These are phyloP conservation scores for Hemicordylus capensis DNA, from an alignment of 2,113 vertebrate species.

Conservation along the genomic window DNA sequence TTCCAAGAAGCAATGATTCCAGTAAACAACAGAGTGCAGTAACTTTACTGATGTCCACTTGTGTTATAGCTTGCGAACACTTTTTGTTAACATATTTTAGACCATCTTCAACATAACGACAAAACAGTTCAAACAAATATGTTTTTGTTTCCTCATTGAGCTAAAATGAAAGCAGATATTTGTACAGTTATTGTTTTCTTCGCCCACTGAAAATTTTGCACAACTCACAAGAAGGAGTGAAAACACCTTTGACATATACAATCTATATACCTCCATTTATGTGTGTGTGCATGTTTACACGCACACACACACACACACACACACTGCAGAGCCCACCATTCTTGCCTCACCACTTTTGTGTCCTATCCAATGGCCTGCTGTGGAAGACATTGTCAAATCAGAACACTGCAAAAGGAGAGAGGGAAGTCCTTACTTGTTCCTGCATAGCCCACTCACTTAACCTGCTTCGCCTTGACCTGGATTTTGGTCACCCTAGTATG, in stretches of 20 bases:
- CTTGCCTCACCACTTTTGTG: too few relatives aligned
- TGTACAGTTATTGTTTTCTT: neutral
- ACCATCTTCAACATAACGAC: slow-evolving; percentile 81
- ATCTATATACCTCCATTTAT: too few relatives aligned
- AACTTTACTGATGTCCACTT: slow-evolving; percentile 91
- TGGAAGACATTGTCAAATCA: too few relatives aligned
- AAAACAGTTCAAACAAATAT: slow-evolving; percentile 82
- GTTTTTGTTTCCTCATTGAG: slow-evolving; percentile 69
- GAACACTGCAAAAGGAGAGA: too few relatives aligned
- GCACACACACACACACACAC: neutral
- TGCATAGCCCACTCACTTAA: too few relatives aligned
- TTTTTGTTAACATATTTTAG: slow-evolving; percentile 81
- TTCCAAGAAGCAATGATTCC: slow-evolving; percentile 81
- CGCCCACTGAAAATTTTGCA: neutral
- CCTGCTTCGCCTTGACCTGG: too few relatives aligned
- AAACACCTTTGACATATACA: neutral
- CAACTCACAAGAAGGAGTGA: neutral
- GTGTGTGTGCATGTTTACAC: too few relatives aligned
- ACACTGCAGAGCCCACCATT: too few relatives aligned
- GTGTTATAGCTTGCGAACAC: slow-evolving; percentile 83
- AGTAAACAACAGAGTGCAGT: slow-evolving; percentile 85
- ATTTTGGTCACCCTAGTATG: too few relatives aligned
- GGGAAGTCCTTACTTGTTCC: too few relatives aligned
- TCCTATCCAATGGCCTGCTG: too few relatives aligned
- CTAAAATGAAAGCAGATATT: slow-evolving; percentile 58